Percentiles rank a stretch among this genome's conserved stretches.
phyloP scores from a whole-genome alignment of 1,140 invertebrate genomes.

The Dreissena polymorpha region DNA sequence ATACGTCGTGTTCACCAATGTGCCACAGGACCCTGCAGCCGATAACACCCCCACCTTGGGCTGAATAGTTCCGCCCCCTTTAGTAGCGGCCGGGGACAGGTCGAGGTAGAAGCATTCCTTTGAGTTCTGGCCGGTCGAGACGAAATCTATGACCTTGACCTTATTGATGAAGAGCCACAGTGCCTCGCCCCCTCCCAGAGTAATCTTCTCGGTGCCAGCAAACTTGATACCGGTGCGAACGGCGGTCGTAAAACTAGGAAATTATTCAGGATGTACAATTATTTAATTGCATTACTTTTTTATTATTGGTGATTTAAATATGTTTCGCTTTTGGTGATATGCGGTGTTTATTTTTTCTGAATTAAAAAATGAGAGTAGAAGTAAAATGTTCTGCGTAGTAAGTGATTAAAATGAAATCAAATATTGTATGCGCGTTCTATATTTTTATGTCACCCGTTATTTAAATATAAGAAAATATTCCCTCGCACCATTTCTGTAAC shows the following conservation, averaged over 20 bases:
- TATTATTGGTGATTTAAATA: no score
- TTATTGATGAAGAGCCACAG: conserved; percentile 65
- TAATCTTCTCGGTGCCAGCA: conserved; percentile 58
- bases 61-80: conserved; percentile 38
- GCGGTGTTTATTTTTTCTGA: no score
- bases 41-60: conserved; percentile 56
- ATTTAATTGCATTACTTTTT: not conserved
- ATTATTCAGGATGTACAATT: not conserved
- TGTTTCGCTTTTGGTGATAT: no score
- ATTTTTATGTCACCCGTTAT: no score
- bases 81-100: conserved; percentile 47
- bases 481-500: no score
- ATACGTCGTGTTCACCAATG: not conserved
- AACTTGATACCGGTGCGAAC: conserved; percentile 56
- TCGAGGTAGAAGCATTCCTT: conserved; percentile 57
- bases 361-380: no score
- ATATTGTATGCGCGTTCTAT: no score
- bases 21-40: conserved; percentile 23
- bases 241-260: conserved; percentile 62
- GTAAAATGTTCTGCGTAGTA: no score
- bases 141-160: conserved; percentile 51
- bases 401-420: no score
- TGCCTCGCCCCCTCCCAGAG: conserved; percentile 62
- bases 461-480: no score
- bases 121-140: conserved; percentile 5